phyloP scores from a whole-genome alignment of 2,113 vertebrate genomes.

The Myiagra hebetior region DNA sequence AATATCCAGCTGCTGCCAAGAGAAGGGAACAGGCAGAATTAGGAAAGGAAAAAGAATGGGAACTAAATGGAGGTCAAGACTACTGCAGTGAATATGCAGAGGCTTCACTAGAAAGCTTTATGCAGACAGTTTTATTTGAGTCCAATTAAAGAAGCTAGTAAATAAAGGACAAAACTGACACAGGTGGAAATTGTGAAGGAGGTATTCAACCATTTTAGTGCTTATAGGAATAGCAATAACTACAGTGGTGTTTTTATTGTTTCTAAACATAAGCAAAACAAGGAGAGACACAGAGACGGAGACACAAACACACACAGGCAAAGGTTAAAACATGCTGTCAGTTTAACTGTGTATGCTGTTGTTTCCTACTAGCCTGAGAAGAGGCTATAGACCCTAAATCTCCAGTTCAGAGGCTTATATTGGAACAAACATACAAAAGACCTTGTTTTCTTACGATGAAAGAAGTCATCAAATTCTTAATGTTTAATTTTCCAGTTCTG shows the following conservation, averaged over 20 bases:
- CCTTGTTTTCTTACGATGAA: neutral
- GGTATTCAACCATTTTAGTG: neutral
- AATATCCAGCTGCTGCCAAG: neutral
- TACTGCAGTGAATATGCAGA: neutral
- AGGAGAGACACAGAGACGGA: neutral
- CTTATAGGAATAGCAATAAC: neutral
- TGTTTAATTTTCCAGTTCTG: neutral
- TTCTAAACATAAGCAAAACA: neutral
- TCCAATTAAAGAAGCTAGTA: neutral
- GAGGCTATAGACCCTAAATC: neutral
- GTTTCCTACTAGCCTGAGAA: neutral
- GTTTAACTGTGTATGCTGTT: neutral
- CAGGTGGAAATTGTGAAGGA: neutral
- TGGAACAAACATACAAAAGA: neutral
- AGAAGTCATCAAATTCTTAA: neutral
- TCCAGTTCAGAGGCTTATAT: neutral
- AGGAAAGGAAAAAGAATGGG: neutral
- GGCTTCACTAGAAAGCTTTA: neutral
- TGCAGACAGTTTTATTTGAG: neutral
- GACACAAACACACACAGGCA: rapidly evolving
- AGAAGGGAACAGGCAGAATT: neutral
- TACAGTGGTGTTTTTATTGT: neutral
- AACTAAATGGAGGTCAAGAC: neutral
- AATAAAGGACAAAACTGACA: neutral
- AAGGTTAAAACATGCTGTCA: neutral